Evolutionary conservation across 2,113 vertebrate species (phyloP).

Genomic region (Oncorhynchus keta): DNA sequence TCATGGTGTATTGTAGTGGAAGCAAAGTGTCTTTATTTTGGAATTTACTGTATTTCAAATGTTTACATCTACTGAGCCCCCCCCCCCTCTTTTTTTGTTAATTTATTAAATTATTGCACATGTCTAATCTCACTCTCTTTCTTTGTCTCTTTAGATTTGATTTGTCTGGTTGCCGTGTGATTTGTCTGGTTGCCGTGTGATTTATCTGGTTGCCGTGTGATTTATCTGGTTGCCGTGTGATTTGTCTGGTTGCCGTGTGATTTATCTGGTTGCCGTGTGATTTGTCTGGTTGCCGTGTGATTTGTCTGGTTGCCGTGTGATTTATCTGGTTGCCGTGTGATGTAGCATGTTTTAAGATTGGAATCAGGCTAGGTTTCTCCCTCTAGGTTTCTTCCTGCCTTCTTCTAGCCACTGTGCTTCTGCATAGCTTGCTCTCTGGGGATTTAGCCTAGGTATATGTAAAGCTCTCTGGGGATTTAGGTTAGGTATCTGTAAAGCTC

Average conservation of each 20-base stretch:
- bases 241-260: background rate
- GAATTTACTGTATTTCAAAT: constrained; percentile 53
- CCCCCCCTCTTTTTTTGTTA: constrained; percentile 22
- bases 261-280: background rate
- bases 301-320: background rate
- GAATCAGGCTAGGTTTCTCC: no score
- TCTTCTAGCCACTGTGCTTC: no score
- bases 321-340: background rate
- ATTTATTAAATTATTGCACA: constrained; percentile 72
- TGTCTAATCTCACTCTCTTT: constrained; percentile 33
- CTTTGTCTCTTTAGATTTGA: background rate
- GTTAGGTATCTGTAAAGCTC: no score
- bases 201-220: background rate
- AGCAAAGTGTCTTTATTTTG: constrained; percentile 40
- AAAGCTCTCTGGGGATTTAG: no score
- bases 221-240: background rate
- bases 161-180: background rate
- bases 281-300: background rate
- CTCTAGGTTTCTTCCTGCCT: no score
- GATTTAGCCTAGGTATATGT: no score
- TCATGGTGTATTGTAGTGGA: constrained; percentile 37
- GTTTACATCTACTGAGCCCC: constrained; percentile 53
- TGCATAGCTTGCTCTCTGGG: no score
- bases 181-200: background rate
- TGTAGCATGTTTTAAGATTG: no score